phyloP scores from a whole-genome alignment of 2,888 invertebrate species.

The Dicycla oo region DNA sequence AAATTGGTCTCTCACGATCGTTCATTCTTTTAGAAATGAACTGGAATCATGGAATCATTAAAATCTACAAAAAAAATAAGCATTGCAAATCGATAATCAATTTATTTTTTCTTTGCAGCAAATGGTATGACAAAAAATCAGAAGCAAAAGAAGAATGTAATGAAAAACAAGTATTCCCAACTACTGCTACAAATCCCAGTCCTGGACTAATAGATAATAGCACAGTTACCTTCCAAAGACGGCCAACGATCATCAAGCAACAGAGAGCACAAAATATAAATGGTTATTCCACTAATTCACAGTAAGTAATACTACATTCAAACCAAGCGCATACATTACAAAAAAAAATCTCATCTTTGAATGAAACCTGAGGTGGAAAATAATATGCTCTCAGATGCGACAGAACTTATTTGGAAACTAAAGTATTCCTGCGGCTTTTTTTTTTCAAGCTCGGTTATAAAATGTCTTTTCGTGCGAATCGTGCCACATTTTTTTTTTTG shows the following conservation, averaged over 20 bases:
- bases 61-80: not conserved
- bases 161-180: slow-evolving; percentile 32
- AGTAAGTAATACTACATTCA: slow-evolving; percentile 65
- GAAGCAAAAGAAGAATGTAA: slow-evolving; percentile 21
- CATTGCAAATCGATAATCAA: not conserved
- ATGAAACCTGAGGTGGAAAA: no score
- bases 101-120: slow-evolving; percentile 28
- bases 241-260: slow-evolving; percentile 64
- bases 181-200: slow-evolving; percentile 1
- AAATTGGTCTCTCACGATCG: not conserved
- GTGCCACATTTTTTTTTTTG: no score
- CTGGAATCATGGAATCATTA: not conserved
- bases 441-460: no score
- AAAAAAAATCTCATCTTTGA: no score
- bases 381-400: no score
- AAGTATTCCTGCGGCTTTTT: no score
- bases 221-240: slow-evolving; percentile 70
- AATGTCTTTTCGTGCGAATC: no score
- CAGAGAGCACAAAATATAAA: slow-evolving; percentile 72
- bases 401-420: no score
- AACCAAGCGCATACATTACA: no score
- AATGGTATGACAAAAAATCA: slow-evolving; percentile 48
- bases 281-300: slow-evolving; percentile 64
- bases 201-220: slow-evolving; percentile 65
- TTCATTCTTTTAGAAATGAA: not conserved